Evolutionary conservation across 2,888 invertebrate species (phyloP).

Genomic region (Onchidella celtica): DNA sequence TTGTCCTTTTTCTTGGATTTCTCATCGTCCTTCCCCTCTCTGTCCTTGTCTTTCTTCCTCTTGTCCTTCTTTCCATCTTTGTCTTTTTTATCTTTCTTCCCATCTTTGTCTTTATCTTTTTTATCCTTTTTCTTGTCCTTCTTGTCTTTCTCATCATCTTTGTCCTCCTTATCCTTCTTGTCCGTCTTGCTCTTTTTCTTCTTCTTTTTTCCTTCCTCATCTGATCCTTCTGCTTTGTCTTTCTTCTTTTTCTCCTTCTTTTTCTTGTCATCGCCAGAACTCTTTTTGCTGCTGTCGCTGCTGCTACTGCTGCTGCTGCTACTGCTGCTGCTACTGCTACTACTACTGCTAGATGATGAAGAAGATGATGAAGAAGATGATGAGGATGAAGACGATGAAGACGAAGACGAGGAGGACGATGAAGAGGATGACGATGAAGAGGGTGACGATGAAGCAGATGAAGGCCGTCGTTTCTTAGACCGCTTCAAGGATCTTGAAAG

Average conservation of each 20-base stretch:
- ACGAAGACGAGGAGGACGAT: neutral
- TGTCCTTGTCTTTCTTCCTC: neutral
- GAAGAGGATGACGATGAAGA: conserved; percentile 2
- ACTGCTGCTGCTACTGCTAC: conserved; percentile 3
- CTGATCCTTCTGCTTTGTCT: conserved; percentile 30
- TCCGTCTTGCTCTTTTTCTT: conserved; percentile 32
- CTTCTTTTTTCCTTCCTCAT: conserved; percentile 36
- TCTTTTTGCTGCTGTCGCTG: conserved; percentile 19
- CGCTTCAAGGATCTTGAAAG: neutral
- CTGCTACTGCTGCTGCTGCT: conserved; percentile 5
- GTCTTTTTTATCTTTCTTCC: neutral
- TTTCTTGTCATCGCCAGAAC: conserved; percentile 8
- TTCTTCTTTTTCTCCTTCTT: conserved; percentile 30
- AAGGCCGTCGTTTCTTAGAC: neutral
- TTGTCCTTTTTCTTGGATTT: neutral
- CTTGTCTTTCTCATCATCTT: neutral
- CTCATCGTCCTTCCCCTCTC: neutral
- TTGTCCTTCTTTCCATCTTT: neutral
- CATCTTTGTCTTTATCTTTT: neutral
- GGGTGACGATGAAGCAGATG: neutral
- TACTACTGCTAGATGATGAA: neutral
- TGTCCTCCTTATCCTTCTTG: neutral
- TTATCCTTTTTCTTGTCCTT: neutral
- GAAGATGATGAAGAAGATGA: conserved; percentile 26
- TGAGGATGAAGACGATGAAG: neutral